Base-by-base conservation (phyloP, 2,888 invertebrate genomes). In the Bimastos eiseni region DNA sequence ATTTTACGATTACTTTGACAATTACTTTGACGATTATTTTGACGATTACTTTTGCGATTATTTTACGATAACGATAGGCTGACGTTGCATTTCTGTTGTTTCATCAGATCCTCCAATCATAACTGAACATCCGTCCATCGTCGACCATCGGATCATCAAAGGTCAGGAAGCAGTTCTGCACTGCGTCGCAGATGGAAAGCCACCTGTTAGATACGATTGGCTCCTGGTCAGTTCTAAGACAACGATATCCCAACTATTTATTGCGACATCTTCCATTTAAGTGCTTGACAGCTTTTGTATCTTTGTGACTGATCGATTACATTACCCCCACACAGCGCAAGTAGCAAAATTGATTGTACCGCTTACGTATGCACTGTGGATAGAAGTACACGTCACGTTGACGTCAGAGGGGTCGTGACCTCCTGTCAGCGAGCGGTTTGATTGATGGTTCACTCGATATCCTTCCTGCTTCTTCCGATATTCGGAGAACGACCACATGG, bases 41-140 rank as follows among this genome's bases (percentile, higher is more conserved):
- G n/a, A n/a, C n/a, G n/a, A n/a, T n/a, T n/a, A n/a, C n/a, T n/a
- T n/a, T n/a, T n/a, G n/a, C n/a, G n/a, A n/a, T n/a, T n/a, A n/a
- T n/a, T n/a, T n/a, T n/a, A n/a, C n/a, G n/a, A n/a, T 30, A 70
- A 17, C n/a, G 34, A 86, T 5, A 36, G 86, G 24, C 34, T n/a
- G 41, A 70, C 24, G 8, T 90, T 83, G 30, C 38, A 3, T 2
- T n/a, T 83, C 37, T 24, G 33, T 88, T 3, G 33, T 34, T 21
- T 33, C 36, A 30, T 83, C 88, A 91, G 91, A 91, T 70, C 84
- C 91, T 30, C 91, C 91, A 4, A 83, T 90, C 36, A 83, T 91
- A 33, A 89, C 90, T 21, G 37, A 41, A 19, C 88, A 70, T 21
- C 41, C 70, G 24, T 36, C 30, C 37, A 86, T 89, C n/a, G n/a